phyloP scores from a whole-genome alignment of 2,888 invertebrate species.

The Gerris lacustris region DNA sequence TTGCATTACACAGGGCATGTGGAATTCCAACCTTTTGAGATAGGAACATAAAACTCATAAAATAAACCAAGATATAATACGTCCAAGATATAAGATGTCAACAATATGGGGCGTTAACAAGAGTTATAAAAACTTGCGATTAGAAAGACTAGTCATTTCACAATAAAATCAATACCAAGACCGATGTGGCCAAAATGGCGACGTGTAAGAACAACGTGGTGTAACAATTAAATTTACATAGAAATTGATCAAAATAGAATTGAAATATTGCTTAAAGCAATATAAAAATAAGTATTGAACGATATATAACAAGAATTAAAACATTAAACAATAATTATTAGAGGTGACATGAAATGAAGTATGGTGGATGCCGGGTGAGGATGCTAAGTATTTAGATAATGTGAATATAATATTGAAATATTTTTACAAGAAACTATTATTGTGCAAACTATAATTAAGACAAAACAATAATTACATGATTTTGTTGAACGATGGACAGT shows the following conservation, averaged over 20 bases:
- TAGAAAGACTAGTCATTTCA: not conserved
- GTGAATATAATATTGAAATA: too few relatives aligned
- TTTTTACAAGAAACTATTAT: constrained; percentile 9
- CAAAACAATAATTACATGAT: not conserved
- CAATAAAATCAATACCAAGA: constrained; percentile 4
- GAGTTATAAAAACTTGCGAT: too few relatives aligned
- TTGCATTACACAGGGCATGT: too few relatives aligned
- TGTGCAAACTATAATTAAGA: constrained; percentile 17
- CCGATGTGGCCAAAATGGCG: constrained; percentile 19
- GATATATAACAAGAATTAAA: not conserved
- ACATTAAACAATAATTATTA: constrained; percentile 17
- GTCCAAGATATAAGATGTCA: too few relatives aligned
- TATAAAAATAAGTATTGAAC: not conserved
- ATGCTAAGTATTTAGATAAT: too few relatives aligned
- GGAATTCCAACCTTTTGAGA: too few relatives aligned
- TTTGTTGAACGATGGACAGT: not conserved
- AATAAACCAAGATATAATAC: too few relatives aligned
- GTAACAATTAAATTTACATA: not conserved
- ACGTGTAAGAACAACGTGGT: constrained; percentile 17
- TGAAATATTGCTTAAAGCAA: not conserved
- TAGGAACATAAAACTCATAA: too few relatives aligned
- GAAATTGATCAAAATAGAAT: not conserved
- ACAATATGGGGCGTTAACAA: too few relatives aligned
- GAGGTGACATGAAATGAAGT: constrained; percentile 9
- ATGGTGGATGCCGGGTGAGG: too few relatives aligned